A percentile compares a stretch with the other conserved stretches of the same genome.
Conservation (phyloP, 2,113 vertebrate species). For the Lepus americanus region DNA sequence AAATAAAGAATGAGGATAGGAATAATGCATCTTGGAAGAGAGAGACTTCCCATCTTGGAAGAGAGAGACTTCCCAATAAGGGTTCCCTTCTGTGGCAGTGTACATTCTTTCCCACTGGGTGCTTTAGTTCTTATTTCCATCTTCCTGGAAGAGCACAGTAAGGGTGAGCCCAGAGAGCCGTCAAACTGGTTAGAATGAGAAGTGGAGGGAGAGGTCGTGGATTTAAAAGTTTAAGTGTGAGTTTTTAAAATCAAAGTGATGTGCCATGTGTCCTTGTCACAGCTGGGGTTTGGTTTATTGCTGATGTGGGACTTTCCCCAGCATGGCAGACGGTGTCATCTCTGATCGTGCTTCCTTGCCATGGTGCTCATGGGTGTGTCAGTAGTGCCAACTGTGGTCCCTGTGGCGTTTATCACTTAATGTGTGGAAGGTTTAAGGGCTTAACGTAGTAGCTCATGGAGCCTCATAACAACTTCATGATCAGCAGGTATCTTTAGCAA, state of each 20-base stretch:
- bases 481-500: background rate
- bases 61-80: background rate
- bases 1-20: background rate
- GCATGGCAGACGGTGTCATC: background rate
- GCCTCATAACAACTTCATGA: background rate
- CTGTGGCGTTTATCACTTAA: background rate
- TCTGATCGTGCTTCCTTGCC: background rate
- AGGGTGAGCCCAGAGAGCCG: background rate
- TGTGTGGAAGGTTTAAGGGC: background rate
- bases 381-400: background rate
- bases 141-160: constrained; percentile 25
- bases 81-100: background rate
- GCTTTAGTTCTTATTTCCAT: constrained; percentile 49
- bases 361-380: background rate
- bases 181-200: background rate
- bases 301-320: background rate
- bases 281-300: background rate
- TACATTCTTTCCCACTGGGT: background rate
- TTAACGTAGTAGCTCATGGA: background rate
- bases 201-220: background rate
- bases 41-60: too few relatives aligned
- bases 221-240: background rate
- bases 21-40: background rate
- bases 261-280: background rate
- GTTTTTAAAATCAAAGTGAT: background rate